These are phyloP conservation scores for Calephelis virginiensis DNA, from an alignment of 1,140 invertebrate genomes.

Conservation along the genomic window DNA sequence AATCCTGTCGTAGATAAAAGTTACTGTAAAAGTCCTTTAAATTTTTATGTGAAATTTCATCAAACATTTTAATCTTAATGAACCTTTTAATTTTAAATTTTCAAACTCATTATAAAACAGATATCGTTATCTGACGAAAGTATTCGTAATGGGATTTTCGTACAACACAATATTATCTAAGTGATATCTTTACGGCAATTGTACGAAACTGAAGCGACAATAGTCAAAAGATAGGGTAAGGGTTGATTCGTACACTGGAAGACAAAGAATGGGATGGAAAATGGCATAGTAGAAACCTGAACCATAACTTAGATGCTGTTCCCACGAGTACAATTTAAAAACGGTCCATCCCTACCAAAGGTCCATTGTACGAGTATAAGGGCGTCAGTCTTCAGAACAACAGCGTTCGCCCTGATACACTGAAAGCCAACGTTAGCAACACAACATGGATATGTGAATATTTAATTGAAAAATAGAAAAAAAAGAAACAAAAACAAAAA, in stretches of 20 bases:
- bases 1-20: constrained; percentile 35
- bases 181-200: constrained; percentile 11
- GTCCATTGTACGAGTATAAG: no score
- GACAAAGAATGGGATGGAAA: no score
- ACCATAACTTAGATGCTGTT: no score
- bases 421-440: no score
- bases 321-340: no score
- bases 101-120: constrained; percentile 16
- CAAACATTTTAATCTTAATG: constrained; percentile 34
- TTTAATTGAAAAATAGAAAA: no score
- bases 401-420: no score
- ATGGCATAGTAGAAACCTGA: no score
- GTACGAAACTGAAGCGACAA: constrained; percentile 3
- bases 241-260: background rate
- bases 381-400: no score
- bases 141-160: constrained; percentile 11
- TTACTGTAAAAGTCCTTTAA: constrained; percentile 30
- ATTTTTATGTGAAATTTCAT: constrained; percentile 39
- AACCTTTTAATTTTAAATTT: constrained; percentile 36
- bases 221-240: background rate
- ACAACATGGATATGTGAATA: no score
- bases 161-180: constrained; percentile 11
- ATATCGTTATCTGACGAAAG: constrained; percentile 5
- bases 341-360: no score
- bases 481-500: no score